Conservation (phyloP, 1,140 invertebrate species). For the Bilobella aurantiaca region DNA sequence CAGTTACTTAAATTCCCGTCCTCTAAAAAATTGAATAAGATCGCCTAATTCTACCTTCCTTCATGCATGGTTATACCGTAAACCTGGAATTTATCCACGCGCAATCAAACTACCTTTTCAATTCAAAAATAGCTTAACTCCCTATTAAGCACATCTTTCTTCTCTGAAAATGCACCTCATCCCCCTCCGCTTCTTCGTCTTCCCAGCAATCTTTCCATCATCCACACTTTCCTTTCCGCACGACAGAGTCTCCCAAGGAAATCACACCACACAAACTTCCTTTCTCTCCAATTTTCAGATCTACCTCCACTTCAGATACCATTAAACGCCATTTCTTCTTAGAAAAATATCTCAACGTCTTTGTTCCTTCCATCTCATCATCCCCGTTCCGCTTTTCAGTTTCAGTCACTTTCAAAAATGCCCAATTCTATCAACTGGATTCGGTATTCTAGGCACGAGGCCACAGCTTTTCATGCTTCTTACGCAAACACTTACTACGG, state of each 20-base stretch:
- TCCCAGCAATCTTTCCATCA: background rate
- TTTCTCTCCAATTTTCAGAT: background rate
- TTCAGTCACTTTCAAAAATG: too few relatives aligned
- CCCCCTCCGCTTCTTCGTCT: background rate
- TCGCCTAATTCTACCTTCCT: background rate
- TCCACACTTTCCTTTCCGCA: conserved; percentile 6
- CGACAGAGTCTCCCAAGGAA: background rate
- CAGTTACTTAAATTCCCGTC: too few relatives aligned
- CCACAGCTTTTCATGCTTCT: too few relatives aligned
- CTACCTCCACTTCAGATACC: background rate
- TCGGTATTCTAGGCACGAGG: too few relatives aligned
- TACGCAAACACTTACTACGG: too few relatives aligned
- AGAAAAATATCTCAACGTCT: background rate
- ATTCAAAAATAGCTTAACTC: too few relatives aligned
- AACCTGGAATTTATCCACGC: conserved; percentile 9
- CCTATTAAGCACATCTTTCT: too few relatives aligned
- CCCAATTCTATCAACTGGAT: too few relatives aligned
- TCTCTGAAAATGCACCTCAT: background rate
- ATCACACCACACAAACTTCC: background rate
- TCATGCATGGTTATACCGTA: conserved; percentile 8
- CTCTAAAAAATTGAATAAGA: too few relatives aligned
- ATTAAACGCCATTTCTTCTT: background rate
- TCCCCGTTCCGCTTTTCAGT: too few relatives aligned
- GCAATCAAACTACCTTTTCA: conserved; percentile 2
- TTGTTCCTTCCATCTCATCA: too few relatives aligned